Base-by-base conservation (phyloP, 2,888 invertebrate species). In the Phoronis australis region DNA sequence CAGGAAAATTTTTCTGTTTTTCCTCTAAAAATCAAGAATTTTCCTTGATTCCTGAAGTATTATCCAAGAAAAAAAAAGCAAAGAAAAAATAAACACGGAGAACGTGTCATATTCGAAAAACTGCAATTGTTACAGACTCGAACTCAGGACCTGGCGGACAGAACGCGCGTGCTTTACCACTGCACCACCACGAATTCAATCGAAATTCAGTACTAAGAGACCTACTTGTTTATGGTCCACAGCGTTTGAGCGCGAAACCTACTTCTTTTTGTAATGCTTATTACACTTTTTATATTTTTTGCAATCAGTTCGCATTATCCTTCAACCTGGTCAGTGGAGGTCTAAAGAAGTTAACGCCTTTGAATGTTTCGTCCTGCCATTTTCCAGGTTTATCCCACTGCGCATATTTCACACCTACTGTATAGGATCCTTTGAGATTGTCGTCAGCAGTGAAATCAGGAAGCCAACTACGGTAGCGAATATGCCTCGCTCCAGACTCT, bases 31-130 rank as follows among this genome's bases (percentile, higher is more conserved):
- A n/a, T n/a, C n/a, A n/a, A n/a, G n/a, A n/a, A n/a, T n/a, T n/a
- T n/a, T n/a, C n/a, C n/a, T n/a, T n/a, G n/a, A n/a, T n/a, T n/a
- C n/a, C n/a, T n/a, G n/a, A n/a, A n/a, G n/a, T n/a, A n/a, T n/a
- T n/a, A n/a, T n/a, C n/a, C n/a, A n/a, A n/a, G n/a, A n/a, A n/a
- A n/a, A n/a, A n/a, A n/a, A n/a, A n/a, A n/a, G n/a, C n/a, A n/a
- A n/a, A n/a, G n/a, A n/a, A n/a, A n/a, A n/a, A n/a, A n/a, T n/a
- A n/a, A n/a, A n/a, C n/a, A n/a, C n/a, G n/a, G n/a, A n/a, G n/a
- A n/a, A n/a, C n/a, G n/a, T n/a, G n/a, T n/a, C 94, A 60, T 94
- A 91, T 72, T 97, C 97, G 3, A 92, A 92, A 37, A 97, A 88
- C 0, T 96, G 96, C 22, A 91, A 88, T 1, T 93, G 89, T 0